Evolutionary conservation across 1,140 invertebrate species (phyloP), one percentile per base, ranked within the genome.

Genomic region (Papilio helenus): DNA sequence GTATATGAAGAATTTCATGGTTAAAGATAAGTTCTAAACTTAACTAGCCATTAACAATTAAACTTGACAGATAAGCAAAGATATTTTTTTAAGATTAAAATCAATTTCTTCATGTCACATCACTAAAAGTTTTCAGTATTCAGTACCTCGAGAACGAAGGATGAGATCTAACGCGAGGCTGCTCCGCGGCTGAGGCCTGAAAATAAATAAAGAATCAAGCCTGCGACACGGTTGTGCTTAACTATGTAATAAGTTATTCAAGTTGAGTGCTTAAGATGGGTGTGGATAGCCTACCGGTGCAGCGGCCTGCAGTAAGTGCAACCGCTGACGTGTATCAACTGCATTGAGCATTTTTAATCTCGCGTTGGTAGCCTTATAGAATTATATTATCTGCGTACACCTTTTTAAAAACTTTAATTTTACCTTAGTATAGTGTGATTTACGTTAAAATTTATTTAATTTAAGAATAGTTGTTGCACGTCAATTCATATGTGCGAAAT

Each of bases 251-350:
- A 79, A 84, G 71, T 83, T 58, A 55, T 76, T 51, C 1, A 58
- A 80, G 51, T 76, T 82, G 51, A 82, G 83, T 84, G 79, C 39
- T 49, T 76, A 86, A 77, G 18, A 93, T 93, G 92, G 92, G 92
- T 65, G 90, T 93, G 80, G 92, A 93, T 79, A 92, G 87, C 77
- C 42, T 86, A 49, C 88, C 88, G 26, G 84, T 87, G 65, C 86
- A 86, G 79, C 81, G 89, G 61, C 83, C 86, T 16, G 84, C 79
- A 79, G 86, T 86, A 76, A 86, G 82, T 86, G 80, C 76, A 42
- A 12, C 2, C 16, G 3, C 18, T 42, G 34, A 44, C 71, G 71
- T 72, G 8, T 10, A 14, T 72, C 26, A 68, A n/a, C 23, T 68
- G 61, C 61, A 29, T 29, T 68, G 3, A 20, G 20, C 26, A 58